Percentiles rank a stretch among this genome's conserved stretches.
phyloP scores from a whole-genome alignment of 2,113 vertebrate species.

The Ceyx melanurus region DNA sequence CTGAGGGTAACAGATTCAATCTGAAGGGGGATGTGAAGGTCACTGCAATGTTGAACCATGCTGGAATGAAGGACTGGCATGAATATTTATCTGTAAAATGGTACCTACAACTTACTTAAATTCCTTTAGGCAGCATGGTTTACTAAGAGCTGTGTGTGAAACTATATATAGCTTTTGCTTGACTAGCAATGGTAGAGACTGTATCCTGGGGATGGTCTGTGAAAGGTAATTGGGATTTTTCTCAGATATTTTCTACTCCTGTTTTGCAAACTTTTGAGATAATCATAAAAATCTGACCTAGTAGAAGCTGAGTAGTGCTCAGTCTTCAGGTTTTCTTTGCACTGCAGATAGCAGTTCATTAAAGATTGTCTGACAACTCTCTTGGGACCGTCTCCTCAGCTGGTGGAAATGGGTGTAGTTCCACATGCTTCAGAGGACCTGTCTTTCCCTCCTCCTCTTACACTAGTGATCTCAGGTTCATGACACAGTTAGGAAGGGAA shows the following conservation, averaged over 20 bases:
- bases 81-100: slow-evolving; percentile 11
- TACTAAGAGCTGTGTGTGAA: background rate
- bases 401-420: background rate
- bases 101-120: background rate
- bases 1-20: slow-evolving; percentile 62
- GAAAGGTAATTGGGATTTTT: background rate
- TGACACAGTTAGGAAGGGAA: background rate
- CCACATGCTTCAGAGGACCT: background rate
- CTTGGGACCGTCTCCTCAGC: background rate
- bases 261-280: background rate
- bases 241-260: background rate
- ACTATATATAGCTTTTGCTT: background rate
- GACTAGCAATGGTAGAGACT: background rate
- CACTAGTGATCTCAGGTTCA: slow-evolving; percentile 21
- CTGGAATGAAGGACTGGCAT: slow-evolving; percentile 41
- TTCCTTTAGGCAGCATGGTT: background rate
- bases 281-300: background rate
- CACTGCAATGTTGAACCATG: slow-evolving; percentile 4
- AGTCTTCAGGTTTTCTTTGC: background rate
- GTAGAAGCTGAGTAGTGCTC: background rate
- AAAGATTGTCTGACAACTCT: background rate
- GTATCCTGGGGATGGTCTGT: background rate
- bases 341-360: background rate
- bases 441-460: background rate
- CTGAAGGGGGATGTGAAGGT: slow-evolving; percentile 54